Evolutionary conservation across 2,888 invertebrate species (phyloP).

Genomic region (Brachypterus glaber): DNA sequence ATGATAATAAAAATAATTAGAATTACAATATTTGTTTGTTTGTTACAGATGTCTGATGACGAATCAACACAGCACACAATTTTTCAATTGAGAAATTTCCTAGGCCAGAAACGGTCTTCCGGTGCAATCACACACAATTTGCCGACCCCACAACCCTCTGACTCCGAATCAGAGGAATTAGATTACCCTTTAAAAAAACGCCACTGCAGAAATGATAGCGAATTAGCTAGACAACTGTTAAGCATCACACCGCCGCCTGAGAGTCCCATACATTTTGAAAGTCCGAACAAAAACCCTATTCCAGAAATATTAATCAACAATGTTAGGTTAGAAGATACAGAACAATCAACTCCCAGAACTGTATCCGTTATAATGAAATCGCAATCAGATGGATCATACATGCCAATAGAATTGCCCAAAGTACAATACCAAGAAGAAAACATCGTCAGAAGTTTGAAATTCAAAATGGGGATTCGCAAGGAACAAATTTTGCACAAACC

Average conservation of each 20-base stretch:
- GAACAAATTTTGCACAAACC: conserved; percentile 41
- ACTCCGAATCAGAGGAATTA: conserved; percentile 55
- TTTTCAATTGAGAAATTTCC: conserved; percentile 23
- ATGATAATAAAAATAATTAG: too few species aligned
- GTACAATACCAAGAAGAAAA: conserved; percentile 43
- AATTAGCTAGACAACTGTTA: conserved; percentile 47
- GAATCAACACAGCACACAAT: conserved; percentile 24
- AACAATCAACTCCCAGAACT: conserved; percentile 29
- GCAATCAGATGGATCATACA: conserved; percentile 66
- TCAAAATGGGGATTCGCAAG: conserved; percentile 56
- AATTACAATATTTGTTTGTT: conserved; percentile 14
- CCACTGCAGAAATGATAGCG: conserved; percentile 47
- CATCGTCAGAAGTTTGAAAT: conserved; percentile 59
- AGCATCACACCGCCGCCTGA: conserved; percentile 48
- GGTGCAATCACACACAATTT: conserved; percentile 26
- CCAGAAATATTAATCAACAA: too few species aligned
- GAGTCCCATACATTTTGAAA: too few species aligned
- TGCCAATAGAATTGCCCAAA: conserved; percentile 23
- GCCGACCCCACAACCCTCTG: conserved; percentile 76
- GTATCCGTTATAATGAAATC: conserved; percentile 81
- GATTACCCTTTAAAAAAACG: conserved; percentile 49
- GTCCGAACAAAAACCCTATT: too few species aligned
- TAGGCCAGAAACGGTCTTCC: conserved; percentile 28
- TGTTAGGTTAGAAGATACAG: background rate
- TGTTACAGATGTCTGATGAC: conserved; percentile 31